Base-by-base conservation (phyloP, 2,888 invertebrate species). In the Rhopalosiphum nymphaeae region DNA sequence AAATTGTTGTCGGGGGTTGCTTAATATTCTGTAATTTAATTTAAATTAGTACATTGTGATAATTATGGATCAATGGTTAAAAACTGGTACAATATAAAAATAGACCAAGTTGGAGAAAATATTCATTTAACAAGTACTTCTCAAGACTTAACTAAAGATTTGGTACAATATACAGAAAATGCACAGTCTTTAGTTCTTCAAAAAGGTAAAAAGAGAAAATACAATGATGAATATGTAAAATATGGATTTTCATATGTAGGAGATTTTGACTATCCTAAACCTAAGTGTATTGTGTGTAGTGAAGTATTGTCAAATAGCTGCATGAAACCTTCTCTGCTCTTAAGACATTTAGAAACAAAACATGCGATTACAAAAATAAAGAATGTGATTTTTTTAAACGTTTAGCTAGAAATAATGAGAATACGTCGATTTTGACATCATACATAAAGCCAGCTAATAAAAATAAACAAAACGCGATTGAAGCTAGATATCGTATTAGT, bases 401-500 rank as follows among this genome's bases (percentile, higher is more conserved):
- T 90, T 90, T 61, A 90, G 61, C 67, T 44, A 29, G 16, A 90
- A 90, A 90, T 46, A 90, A 90, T 90, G 61, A 90, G 46, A 67
- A 90, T 67, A 67, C n/a, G 0, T 90, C 61, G 89, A 90, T 90
- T 67, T 90, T 67, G n/a, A 61, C 57, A 89, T 89, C 46, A 90
- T 90, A 90, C 46, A 67, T 90, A 90, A 67, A 90, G 46, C 61
- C 67, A 90, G 89, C 89, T 61, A 90, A 90, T 90, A 90, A 90
- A 90, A n/a, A 90, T 67, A 67, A 89, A 36, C 36, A 56, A 88
- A 88, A 88, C 56, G 88, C 88, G 36, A 56, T 88, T 88, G 88
- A 88, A 88, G 86, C 86, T 88, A 88, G 88, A 56, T 88, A 88
- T 88, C 90, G 67, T 86, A 95, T 95, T 89, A 89, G 89, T 89